Base-by-base conservation (phyloP, 2,888 invertebrate genomes). In the Eupeodes luniger region DNA sequence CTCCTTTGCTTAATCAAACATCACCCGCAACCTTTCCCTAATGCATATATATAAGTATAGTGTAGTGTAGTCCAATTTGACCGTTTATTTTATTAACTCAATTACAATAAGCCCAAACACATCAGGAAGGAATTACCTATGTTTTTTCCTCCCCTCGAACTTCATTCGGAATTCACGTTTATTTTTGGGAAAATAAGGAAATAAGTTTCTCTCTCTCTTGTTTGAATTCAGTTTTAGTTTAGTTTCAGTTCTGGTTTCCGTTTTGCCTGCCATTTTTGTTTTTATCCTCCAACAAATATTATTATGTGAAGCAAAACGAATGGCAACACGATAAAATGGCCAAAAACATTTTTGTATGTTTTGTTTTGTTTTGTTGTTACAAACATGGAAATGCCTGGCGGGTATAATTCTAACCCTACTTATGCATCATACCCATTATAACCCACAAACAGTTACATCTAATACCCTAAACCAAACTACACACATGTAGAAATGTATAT, bases 111-210 rank as follows among this genome's bases (percentile, higher is more conserved):
- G 16, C 14, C 49, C 59, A 66, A 75, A 47, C 62, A 40, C 40
- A 40, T 40, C 40, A 70, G 81, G 76, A 82, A 55, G 67, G 47
- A 57, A 61, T 40, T 69, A 34, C 27, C 1, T 27, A 55, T 76
- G 55, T 76, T 12, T 34, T 62, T 34, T 70, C 47, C 57, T 7
- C 4, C 40, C 40, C 40, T 4, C 5, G 57, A 47, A 12, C 53
- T 81, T 36, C 59, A 11, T 53, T 27, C 27, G 57, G 44, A 76
- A 67, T 78, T 34, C 61, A 70, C 6, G 76, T 76, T 47, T 62
- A 12, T 69, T 75, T 34, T 44, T 0, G 40, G 40, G 12, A 19
- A 19, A 19, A 19, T 19, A 19, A 19, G 19, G 19, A 5, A 34
- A 36, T 27, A 16, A 19, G 62, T 19, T 16, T 0, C 3, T 36